Evolutionary conservation across 2,797 vertebrate genomes (phyloP), one percentile per base, ranked within the genome.

Genomic region (Naso thynnoides): DNA sequence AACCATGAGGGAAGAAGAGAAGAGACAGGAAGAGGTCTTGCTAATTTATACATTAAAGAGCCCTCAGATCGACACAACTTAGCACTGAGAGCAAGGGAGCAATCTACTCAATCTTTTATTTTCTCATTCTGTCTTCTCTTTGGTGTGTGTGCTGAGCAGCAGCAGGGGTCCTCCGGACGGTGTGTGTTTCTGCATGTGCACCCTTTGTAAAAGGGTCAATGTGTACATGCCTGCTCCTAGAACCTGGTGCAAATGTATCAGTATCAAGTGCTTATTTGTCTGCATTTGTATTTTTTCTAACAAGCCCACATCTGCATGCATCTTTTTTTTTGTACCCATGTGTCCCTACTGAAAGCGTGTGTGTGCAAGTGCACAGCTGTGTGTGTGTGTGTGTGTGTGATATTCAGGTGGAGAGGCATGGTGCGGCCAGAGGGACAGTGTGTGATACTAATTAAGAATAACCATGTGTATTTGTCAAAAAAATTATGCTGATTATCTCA

Each of bases 401-500:
- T 94, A 89, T 94, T 94, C 92, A 93, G 93, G 90, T 91, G 91
- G 91, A 95, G 91, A 93, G 93, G 84, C 93, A 89, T 81, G 85
- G 92, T 90, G 88, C 81, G 73, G 87, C 89, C 84, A 72, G 76
- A 82, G 90, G 94, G 93, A 92, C 90, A 93, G 85, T 91, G 88
- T 93, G 92, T 95, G 95, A 95, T 95, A 94, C 93, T 95, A 95
- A 95, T 95, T 95, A 95, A 95, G 94, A 94, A 94, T 95, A 95
- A 95, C 94, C 95, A 95, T 95, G 95, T 95, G 95, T 95, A 95
- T 95, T 95, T 95, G 95, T 95, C 94, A 95, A 91, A 94, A 93
- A 91, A 95, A 95, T 95, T 95, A 95, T 95, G 95, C 93, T 95
- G 94, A 95, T 95, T 94, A 95, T 92, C 85, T 93, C 88, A 93